These are phyloP conservation scores for Physocephala rufipes DNA, from an alignment of 2,888 invertebrate genomes.

Conservation along the genomic window DNA sequence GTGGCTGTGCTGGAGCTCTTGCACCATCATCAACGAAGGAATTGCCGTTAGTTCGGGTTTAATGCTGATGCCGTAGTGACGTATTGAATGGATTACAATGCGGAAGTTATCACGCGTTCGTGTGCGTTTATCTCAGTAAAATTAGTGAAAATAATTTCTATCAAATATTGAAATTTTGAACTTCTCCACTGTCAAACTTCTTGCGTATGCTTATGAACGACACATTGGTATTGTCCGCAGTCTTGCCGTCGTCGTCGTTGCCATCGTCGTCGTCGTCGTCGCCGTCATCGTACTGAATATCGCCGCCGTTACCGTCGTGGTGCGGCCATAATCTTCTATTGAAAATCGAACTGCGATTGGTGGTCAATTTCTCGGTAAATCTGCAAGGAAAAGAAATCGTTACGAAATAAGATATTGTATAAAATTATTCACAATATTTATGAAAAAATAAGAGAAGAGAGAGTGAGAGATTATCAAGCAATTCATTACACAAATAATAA, in stretches of 20 bases:
- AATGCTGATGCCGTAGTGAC: conserved; percentile 61
- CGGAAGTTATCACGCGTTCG: conserved; percentile 36
- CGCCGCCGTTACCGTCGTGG: neutral
- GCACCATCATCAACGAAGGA: conserved; percentile 44
- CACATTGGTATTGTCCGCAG: no score
- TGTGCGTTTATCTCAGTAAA: conserved; percentile 35
- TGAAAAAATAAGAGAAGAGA: no score
- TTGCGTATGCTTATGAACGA: no score
- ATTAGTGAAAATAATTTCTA: conserved; percentile 36
- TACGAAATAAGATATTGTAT: no score
- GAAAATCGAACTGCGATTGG: no score
- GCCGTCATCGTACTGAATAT: no score
- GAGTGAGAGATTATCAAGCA: neutral
- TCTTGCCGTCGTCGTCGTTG: no score
- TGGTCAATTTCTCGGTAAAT: no score
- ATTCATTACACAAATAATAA: neutral
- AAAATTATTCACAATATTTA: no score
- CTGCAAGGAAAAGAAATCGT: no score
- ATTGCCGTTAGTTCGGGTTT: conserved; percentile 60
- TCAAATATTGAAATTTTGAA: neutral
- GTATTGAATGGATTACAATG: conserved; percentile 43
- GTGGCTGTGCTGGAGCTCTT: conserved; percentile 38
- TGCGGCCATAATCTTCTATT: neutral
- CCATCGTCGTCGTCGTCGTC: neutral
- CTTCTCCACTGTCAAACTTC: no score